phyloP scores from a whole-genome alignment of 1,140 invertebrate species.

The Eueides isabella region DNA sequence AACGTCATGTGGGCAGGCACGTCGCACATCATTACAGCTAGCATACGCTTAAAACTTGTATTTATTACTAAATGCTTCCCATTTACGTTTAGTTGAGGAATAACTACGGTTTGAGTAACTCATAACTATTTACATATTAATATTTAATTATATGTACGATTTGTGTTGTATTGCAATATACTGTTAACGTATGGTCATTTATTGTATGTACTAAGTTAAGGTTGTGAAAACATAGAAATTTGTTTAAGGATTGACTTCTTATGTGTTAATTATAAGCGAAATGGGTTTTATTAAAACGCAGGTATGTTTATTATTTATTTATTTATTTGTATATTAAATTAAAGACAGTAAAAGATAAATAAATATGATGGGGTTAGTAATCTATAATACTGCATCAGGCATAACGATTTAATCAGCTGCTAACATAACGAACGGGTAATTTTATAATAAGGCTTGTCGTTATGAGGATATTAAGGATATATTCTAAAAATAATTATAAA shows the following conservation, averaged over 20 bases:
- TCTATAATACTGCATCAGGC: neutral
- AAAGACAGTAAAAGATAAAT: no score
- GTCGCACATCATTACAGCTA: constrained; percentile 16
- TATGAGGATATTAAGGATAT: neutral
- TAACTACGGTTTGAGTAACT: neutral
- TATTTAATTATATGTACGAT: neutral
- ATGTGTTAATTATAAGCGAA: neutral
- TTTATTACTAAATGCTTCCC: constrained; percentile 14
- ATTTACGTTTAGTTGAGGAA: constrained; percentile 13
- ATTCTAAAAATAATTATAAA: neutral
- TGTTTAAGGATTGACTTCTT: neutral
- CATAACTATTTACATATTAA: neutral
- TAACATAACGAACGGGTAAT: neutral
- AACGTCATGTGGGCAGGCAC: constrained; percentile 32
- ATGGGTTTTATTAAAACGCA: neutral
- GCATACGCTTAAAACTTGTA: constrained; percentile 13
- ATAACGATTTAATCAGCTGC: neutral
- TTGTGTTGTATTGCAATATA: neutral
- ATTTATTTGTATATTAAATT: neutral
- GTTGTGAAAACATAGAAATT: neutral
- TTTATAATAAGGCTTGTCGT: neutral
- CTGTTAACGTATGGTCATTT: neutral
- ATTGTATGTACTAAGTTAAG: neutral
- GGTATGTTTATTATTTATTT: neutral
- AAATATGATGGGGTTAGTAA: no score